Evolutionary conservation across 30 jellyfish, hydroid and myxozoan genomes (phyloP), one percentile per base, ranked within the genome.

Genomic region (Aurelia coerulea): DNA sequence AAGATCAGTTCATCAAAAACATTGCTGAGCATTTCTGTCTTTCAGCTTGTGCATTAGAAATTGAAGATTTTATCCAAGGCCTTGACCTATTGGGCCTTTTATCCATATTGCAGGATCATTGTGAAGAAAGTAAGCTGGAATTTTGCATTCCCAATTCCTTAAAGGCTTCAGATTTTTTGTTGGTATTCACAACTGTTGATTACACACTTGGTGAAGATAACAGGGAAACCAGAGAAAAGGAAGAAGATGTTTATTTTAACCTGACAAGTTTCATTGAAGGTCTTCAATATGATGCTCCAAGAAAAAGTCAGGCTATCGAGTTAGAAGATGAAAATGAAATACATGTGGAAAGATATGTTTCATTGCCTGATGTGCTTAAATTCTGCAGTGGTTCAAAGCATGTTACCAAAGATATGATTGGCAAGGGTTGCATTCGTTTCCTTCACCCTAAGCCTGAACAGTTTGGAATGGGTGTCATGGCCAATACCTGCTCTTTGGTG

Each of bases 341-440:
- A 16, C 81, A 70, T 15, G 63, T 31, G 18, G 63, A 70, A 39
- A 33, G 33, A 70, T 31, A 23, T 33, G 33, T 33, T 70, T 33
- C 60, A 70, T n/a, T 70, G 8, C 32, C 60, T 10, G 81, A 70
- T 70, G 65, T 70, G 63, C 63, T 70, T 13, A 2, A 70, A 49
- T 6, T 70, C 33, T 70, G 81, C 81, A 39, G 33, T 70, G 81
- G 81, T 23, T 70, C 81, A 39, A 70, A 70, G 81, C n/a, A 29
- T 70, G 62, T 33, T 49, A 70, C 81, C 14, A 13, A 33, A 13
- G 60, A 33, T 39, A 33, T 70, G 63, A 16, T 39, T 70, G 81
- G 81, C 18, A 70, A 70, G 41, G 63, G 81, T 29, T 9, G 62
- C 60, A 70, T 70, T 29, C 17, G 14, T 39, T 70, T 70, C 81